Base-by-base conservation (phyloP, 2,797 vertebrate genomes). In the Florisuga fusca region DNA sequence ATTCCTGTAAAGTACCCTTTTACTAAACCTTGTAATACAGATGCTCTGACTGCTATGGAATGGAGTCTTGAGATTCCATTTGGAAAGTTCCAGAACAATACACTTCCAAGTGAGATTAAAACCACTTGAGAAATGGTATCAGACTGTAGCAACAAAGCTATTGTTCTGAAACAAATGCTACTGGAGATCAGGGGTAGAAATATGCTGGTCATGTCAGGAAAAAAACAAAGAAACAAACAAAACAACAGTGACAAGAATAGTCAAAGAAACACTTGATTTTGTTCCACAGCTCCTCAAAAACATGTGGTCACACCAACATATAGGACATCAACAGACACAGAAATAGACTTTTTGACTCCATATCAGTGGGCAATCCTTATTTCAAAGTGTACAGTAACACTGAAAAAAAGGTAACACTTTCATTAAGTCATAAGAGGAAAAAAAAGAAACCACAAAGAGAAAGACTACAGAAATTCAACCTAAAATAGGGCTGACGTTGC, bases 21-120 rank as follows among this genome's bases (percentile, higher is more conserved):
- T 31, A 77, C 20, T 74, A 85, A 72, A 61, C 45, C 50, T 68
- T 72, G 13, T 34, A 59, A 18, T 11, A 75, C 23, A 21, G 57
- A 64, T 62, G 14, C 7, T 81, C 41, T 78, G 74, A 78, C 62
- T 92, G 89, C 84, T 87, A 82, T 68, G 90, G 48, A 89, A 90
- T 11, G 12, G 78, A 93, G 19, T 58, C 45, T 64, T 64, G 33
- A 72, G 22, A 21, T 75, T 63, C 8, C 2, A 1, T 54, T 6
- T 66, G 15, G 19, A 77, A 80, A 81, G n/a, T 15, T 66, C 67
- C 58, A 78, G 3, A 77, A 85, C 1, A 57, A 63, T 6, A 31
- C 3, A 50, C 64, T 78, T 71, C 27, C 1, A 50, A 55, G 21
- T 22, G 2, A 1, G 46, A 87, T 31, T 89, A 72, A 84, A 81